A percentile compares a stretch with the other conserved stretches of the same genome.
Conservation (phyloP, 2,797 vertebrate species). For the Sciurus vulgaris region DNA sequence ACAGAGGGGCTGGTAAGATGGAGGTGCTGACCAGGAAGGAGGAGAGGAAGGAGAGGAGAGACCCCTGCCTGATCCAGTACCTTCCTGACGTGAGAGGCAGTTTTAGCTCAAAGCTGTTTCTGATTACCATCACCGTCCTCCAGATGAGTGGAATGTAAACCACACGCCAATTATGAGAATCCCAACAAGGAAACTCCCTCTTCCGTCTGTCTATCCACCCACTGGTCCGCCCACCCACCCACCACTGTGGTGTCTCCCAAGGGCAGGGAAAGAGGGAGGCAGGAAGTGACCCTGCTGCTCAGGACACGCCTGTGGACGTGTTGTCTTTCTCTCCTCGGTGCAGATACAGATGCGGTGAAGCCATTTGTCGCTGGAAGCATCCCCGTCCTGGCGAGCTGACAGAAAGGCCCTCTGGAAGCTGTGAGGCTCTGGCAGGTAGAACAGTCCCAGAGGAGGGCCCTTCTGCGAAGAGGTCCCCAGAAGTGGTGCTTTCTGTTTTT, state of each 20-base stretch:
- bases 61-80: slow-evolving; percentile 22
- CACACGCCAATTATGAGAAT: slow-evolving; percentile 87
- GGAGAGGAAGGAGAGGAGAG: slow-evolving; percentile 54
- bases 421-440: neutral
- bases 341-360: neutral
- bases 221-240: slow-evolving; percentile 81
- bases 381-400: neutral
- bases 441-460: neutral
- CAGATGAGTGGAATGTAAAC: slow-evolving; percentile 87
- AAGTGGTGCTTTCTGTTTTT: neutral
- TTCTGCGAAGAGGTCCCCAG: neutral
- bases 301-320: neutral
- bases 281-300: neutral
- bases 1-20: neutral
- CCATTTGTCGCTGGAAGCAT: neutral
- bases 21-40: neutral
- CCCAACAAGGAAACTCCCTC: slow-evolving; percentile 87
- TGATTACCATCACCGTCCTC: slow-evolving; percentile 83
- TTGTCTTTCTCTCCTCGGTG: neutral
- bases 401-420: neutral
- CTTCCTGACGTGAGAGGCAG: slow-evolving; percentile 80
- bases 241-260: slow-evolving; percentile 74
- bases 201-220: slow-evolving; percentile 84
- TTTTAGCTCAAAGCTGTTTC: slow-evolving; percentile 84
- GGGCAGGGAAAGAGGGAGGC: no score